Evolutionary conservation across 2,113 vertebrate species (phyloP).

Genomic region (Pongo pygmaeus): DNA sequence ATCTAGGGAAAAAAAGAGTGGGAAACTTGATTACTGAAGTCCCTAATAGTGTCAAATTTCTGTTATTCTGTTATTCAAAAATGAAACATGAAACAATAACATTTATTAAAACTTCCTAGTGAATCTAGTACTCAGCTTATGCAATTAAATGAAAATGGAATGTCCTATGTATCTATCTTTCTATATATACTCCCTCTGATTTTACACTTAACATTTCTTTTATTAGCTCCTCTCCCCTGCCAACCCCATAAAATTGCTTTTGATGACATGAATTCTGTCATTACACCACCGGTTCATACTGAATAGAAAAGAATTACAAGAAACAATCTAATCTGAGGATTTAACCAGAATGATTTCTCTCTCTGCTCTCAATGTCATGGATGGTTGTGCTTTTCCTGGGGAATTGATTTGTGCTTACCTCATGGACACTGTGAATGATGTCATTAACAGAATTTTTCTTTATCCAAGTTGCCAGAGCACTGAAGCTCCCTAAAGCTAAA

Average conservation of each 20-base stretch:
- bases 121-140: background rate
- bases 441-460: background rate
- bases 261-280: background rate
- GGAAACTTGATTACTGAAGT: background rate
- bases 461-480: background rate
- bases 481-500: background rate
- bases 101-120: background rate
- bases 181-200: background rate
- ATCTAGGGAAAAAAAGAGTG: background rate
- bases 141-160: background rate
- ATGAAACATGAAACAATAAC: background rate
- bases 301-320: background rate
- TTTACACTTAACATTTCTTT: background rate
- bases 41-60: background rate
- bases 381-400: background rate
- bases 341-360: background rate
- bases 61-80: slow-evolving; percentile 29
- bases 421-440: background rate
- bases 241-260: slow-evolving; percentile 11
- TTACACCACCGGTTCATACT: background rate
- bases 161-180: background rate
- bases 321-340: background rate
- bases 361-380: background rate
- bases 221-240: background rate
- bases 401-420: background rate